Conservation (phyloP, 2,113 vertebrate genomes). For the Pelmatolapia mariae region DNA sequence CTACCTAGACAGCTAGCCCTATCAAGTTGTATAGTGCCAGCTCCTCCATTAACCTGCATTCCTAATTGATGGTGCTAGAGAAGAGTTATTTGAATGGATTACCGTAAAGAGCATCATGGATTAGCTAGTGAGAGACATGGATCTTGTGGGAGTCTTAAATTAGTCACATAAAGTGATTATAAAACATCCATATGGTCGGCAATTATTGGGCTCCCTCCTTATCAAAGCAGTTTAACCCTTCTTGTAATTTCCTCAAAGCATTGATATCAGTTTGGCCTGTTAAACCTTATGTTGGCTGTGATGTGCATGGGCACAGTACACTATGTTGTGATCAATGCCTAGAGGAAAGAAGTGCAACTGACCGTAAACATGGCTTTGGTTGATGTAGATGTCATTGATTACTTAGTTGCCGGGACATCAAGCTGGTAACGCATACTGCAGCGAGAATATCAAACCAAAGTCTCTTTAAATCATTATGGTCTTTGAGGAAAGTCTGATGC, state of each 20-base stretch:
- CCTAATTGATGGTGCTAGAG: constrained; percentile 59
- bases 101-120: constrained; percentile 59
- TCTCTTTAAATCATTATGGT: constrained; percentile 13
- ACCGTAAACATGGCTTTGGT: neutral
- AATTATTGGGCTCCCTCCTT: constrained; percentile 16
- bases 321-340: neutral
- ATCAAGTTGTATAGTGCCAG: neutral
- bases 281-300: neutral
- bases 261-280: neutral
- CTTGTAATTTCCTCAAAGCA: neutral
- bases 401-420: neutral
- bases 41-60: constrained; percentile 30
- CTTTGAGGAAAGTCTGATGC: constrained; percentile 4
- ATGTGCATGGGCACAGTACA: neutral
- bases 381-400: constrained; percentile 10
- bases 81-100: constrained; percentile 71
- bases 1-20: neutral
- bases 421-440: neutral
- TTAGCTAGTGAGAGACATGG: constrained; percentile 48
- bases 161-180: constrained; percentile 52
- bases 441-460: neutral
- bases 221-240: constrained; percentile 33
- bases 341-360: neutral
- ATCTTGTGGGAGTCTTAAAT: constrained; percentile 52
- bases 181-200: constrained; percentile 43